Percentiles rank a stretch among this genome's conserved stretches.
Evolutionary conservation across 2,113 vertebrate genomes (phyloP).

Genomic region (Struthidea cinerea): DNA sequence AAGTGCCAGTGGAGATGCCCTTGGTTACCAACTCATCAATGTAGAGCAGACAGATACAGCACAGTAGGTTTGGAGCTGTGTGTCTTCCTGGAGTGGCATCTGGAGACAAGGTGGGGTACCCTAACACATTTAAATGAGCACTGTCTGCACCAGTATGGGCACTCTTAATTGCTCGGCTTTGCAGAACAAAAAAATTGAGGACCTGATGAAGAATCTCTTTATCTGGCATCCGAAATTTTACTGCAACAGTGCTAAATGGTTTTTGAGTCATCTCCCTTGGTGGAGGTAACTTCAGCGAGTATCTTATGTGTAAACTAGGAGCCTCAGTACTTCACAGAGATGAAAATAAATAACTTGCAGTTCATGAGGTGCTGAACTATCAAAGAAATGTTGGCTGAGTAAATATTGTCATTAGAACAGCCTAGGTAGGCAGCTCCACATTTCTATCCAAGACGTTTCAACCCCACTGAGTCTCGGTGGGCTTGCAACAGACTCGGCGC

Average conservation of each 20-base stretch:
- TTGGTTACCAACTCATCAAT: background rate
- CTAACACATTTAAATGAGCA: background rate
- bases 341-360: background rate
- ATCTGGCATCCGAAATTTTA: background rate
- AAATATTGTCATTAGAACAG: background rate
- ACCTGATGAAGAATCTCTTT: background rate
- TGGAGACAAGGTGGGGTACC: background rate
- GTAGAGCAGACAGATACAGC: background rate
- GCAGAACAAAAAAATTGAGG: background rate
- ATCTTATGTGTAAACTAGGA: background rate
- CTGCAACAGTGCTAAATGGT: background rate
- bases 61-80: background rate
- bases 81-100: background rate
- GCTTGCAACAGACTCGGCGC: fast-evolving
- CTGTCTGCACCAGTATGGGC: background rate
- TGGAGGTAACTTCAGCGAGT: background rate
- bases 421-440: background rate
- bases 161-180: background rate
- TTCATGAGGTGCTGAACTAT: background rate
- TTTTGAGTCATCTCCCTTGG: background rate
- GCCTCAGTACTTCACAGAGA: background rate
- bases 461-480: background rate
- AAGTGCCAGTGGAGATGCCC: background rate
- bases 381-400: background rate
- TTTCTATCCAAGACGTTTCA: background rate